phyloP scores from a whole-genome alignment of 2,113 vertebrate species.

The Spheniscus mendiculus region DNA sequence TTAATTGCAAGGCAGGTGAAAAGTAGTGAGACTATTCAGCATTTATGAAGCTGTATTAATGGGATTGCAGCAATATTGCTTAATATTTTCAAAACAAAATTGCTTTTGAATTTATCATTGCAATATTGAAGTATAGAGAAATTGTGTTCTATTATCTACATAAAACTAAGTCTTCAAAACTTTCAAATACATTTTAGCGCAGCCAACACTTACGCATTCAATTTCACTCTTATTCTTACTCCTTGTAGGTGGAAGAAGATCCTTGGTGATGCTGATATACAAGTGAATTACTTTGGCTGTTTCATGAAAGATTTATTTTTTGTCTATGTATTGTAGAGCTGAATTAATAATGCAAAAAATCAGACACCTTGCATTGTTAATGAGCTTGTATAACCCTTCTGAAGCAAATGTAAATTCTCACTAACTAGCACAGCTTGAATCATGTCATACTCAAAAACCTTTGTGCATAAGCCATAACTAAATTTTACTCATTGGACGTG shows the following conservation, averaged over 20 bases:
- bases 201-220: neutral
- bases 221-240: conserved; percentile 4
- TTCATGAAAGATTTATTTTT: neutral
- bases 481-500: neutral
- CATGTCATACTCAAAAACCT: neutral
- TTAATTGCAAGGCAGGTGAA: neutral
- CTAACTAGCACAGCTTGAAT: neutral
- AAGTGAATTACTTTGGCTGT: neutral
- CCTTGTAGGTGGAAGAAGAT: conserved; percentile 27
- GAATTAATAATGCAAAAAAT: neutral
- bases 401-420: neutral
- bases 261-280: neutral
- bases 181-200: neutral
- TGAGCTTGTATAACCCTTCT: neutral
- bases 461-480: neutral
- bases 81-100: neutral
- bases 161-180: neutral
- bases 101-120: neutral
- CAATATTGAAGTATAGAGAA: neutral
- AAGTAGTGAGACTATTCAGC: neutral
- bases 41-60: neutral
- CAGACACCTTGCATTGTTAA: neutral
- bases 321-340: neutral
- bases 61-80: neutral
- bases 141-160: neutral